Evolutionary conservation across 2,888 invertebrate genomes (phyloP).

Genomic region (Linhomoeus sp.): DNA sequence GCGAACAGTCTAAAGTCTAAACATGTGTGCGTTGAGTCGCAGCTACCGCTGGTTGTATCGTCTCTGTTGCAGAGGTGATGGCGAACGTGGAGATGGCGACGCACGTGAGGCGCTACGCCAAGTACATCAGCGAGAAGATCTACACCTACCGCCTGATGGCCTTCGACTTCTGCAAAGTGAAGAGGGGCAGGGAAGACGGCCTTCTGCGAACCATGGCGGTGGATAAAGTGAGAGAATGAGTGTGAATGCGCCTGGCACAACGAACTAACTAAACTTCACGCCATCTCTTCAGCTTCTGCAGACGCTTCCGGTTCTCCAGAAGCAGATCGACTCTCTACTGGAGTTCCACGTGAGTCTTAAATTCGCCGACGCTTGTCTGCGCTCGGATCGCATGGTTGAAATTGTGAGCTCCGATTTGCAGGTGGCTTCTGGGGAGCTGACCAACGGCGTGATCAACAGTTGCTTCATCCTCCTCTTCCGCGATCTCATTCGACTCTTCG

Average conservation of each 20-base stretch:
- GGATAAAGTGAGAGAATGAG: constrained; percentile 55
- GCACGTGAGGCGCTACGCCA: constrained; percentile 92
- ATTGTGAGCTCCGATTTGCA: constrained; percentile 3
- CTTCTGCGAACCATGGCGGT: constrained; percentile 87
- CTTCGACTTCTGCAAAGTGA: constrained; percentile 99
- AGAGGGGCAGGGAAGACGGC: constrained; percentile 96
- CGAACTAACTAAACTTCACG: too few relatives aligned
- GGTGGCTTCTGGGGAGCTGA: constrained; percentile 65
- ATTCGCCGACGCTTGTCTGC: too few relatives aligned
- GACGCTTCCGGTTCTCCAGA: constrained; percentile 81
- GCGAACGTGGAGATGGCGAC: constrained; percentile 98
- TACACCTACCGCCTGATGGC: constrained; percentile 93
- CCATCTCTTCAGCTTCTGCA: constrained; percentile 51
- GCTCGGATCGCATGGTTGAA: too few relatives aligned
- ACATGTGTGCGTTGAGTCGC: too few relatives aligned
- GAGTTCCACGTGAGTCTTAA: constrained; percentile 61
- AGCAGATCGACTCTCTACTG: constrained; percentile 76
- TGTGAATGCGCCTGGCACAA: too few relatives aligned
- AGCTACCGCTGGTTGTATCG: too few relatives aligned
- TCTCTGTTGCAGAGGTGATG: constrained; percentile 12
- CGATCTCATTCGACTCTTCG: constrained; percentile 94
- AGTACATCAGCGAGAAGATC: constrained; percentile 97
- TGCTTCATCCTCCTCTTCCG: constrained; percentile 96
- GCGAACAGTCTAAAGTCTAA: too few relatives aligned
- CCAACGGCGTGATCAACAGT: constrained; percentile 95